Evolutionary conservation across 2,888 invertebrate species (phyloP), one percentile per base, ranked within the genome.

Genomic region (Melieria picta): DNA sequence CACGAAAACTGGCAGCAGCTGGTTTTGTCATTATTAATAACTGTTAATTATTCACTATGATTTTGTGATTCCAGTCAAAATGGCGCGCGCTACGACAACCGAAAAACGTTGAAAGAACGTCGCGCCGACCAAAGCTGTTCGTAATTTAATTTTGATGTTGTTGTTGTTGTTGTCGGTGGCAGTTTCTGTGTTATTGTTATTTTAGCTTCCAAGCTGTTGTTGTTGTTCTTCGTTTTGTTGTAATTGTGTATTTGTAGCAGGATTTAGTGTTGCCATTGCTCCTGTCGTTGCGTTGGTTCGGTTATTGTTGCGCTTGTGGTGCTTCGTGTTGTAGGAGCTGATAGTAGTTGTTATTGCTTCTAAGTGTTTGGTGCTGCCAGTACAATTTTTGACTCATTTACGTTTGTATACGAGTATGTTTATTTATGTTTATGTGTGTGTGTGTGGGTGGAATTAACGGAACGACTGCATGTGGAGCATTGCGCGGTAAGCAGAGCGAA

Each of bases 1-100:
- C 30, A 48, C 13, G 47, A 60, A 57, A 9, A 65, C 50, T 68
- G 73, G 77, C 75, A 79, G 78, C 83, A 82, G 84, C 81, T 83
- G 83, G 77, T 82, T 81, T 81, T 83, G 83, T 81, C 83, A 81
- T 83, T 84, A 83, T 83, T 83, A 83, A 84, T 83, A 82, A 82
- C 82, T 82, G 83, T 84, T 83, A 83, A 83, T 83, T 83, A 83
- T 84, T 84, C 82, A 83, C 82, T 82, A 80, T 78, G 72, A 72
- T 72, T 72, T 71, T 71, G 70, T 70, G 57, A 5, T 7, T 52
- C 52, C 11, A 52, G 52, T n/a, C 1, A 30, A 30, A 30, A 30
- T 30, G 30, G 30, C 46, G 67, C 60, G 60, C 58, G 60, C 45
- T 52, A 67, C 60, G 67, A 67, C 61, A 67, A 50, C 43, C 60